These are phyloP conservation scores for Pomatostomus ruficeps DNA, from an alignment of 2,113 vertebrate species.

Conservation along the genomic window DNA sequence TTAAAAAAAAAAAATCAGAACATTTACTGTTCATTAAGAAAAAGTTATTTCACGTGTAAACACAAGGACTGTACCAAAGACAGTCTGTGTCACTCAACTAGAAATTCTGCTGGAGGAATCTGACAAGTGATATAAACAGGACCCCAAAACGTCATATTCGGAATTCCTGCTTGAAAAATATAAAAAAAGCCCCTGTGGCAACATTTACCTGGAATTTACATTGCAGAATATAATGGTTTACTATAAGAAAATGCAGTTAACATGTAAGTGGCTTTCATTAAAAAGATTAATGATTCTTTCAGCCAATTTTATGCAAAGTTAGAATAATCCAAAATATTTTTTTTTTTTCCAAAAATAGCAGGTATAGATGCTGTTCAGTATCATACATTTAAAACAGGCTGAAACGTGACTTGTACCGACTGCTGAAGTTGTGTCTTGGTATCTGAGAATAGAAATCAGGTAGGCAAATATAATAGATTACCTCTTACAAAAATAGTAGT, in stretches of 20 bases:
- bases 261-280: constrained; percentile 71
- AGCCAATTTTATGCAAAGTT: constrained; percentile 76
- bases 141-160: constrained; percentile 44
- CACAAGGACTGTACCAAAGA: constrained; percentile 55
- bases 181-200: constrained; percentile 60
- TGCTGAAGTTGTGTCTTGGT: constrained; percentile 74
- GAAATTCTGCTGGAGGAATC: constrained; percentile 55
- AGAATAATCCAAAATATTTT: constrained; percentile 76
- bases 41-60: constrained; percentile 38
- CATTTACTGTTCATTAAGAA: constrained; percentile 57
- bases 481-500: constrained; percentile 85
- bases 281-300: constrained; percentile 68
- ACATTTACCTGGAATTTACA: constrained; percentile 60
- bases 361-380: constrained; percentile 72
- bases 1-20: constrained; percentile 33
- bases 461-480: constrained; percentile 73
- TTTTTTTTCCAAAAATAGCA: constrained; percentile 73
- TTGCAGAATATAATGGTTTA: constrained; percentile 71
- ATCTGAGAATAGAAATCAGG: constrained; percentile 73
- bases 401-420: constrained; percentile 76
- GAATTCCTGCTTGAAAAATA: constrained; percentile 70
- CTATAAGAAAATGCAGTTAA: constrained; percentile 75
- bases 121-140: constrained; percentile 63
- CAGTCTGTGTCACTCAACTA: constrained; percentile 51
- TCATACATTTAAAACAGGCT: constrained; percentile 68